Conservation (phyloP, 2,888 invertebrate species). For the Cryptus viduatorius region DNA sequence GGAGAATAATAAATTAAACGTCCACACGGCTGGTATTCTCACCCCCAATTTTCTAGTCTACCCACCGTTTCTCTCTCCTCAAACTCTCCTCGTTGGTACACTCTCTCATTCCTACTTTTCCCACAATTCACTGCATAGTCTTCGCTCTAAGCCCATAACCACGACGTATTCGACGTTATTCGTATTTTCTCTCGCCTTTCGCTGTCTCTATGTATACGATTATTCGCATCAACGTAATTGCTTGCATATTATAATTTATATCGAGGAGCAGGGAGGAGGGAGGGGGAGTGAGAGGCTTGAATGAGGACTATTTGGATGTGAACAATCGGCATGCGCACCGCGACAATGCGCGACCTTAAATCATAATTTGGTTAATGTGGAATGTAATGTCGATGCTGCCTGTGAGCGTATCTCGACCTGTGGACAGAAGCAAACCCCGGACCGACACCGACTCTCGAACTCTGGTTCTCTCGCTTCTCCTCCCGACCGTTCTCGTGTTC, state of each 20-base stretch:
- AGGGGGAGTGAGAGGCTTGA: constrained; percentile 68
- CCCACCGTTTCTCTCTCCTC: background rate
- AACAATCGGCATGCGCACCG: constrained; percentile 80
- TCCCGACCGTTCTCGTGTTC: constrained; percentile 57
- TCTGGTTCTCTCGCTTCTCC: constrained; percentile 70
- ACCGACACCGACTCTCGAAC: constrained; percentile 65
- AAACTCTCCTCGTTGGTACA: constrained; percentile 17
- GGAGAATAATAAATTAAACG: constrained; percentile 22
- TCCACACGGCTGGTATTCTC: constrained; percentile 13
- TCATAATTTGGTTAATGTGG: constrained; percentile 85
- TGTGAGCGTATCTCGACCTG: constrained; percentile 79
- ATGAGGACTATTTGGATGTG: constrained; percentile 82
- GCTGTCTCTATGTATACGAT: constrained; percentile 67
- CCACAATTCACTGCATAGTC: constrained; percentile 21
- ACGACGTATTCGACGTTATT: constrained; percentile 28
- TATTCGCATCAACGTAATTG: constrained; percentile 81
- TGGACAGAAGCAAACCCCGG: constrained; percentile 71
- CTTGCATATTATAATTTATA: constrained; percentile 82
- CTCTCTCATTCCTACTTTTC: constrained; percentile 15
- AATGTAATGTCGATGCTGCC: constrained; percentile 83
- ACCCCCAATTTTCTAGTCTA: constrained; percentile 17
- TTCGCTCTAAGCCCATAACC: background rate
- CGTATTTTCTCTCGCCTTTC: constrained; percentile 35
- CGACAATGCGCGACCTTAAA: constrained; percentile 83
- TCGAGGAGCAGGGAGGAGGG: constrained; percentile 65